Evolutionary conservation across 2,113 vertebrate species (phyloP).

Genomic region (Otis tarda): DNA sequence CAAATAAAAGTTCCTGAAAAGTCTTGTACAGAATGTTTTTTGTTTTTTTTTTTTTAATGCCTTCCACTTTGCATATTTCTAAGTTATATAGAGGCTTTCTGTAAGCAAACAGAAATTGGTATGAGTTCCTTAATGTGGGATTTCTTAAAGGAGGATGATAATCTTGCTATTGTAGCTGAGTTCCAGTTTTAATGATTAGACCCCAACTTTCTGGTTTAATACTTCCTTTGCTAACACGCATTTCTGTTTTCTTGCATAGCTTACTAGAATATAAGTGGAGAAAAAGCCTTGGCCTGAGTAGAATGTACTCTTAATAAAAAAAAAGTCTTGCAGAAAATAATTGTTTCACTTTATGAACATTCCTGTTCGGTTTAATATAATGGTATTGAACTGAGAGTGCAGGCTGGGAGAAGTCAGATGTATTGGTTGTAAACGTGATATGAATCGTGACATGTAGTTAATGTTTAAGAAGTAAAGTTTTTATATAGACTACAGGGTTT

Average conservation of each 20-base stretch:
- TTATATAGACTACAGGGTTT: not conserved
- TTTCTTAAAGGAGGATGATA: rapidly evolving
- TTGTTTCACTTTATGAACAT: not conserved
- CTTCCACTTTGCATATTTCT: not conserved
- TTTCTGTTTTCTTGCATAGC: not conserved
- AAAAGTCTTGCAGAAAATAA: not conserved
- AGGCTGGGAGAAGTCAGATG: not conserved
- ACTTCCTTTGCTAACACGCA: not conserved
- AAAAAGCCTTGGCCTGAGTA: not conserved
- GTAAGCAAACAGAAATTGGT: not conserved
- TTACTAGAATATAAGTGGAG: not conserved
- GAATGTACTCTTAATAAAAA: not conserved
- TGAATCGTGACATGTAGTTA: not conserved
- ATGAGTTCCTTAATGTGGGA: not conserved
- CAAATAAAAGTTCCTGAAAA: not conserved
- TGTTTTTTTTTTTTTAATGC: not conserved
- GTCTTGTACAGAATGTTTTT: not conserved
- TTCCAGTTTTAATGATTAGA: not conserved
- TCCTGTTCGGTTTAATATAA: not conserved
- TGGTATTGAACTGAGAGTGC: not conserved
- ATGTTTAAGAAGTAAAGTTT: not conserved
- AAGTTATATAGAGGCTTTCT: not conserved
- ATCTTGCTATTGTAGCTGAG: not conserved
- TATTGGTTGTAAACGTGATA: not conserved
- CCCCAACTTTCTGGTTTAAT: not conserved